Conservation (phyloP, 2,113 vertebrate genomes). For the Lipophrys pholis region DNA sequence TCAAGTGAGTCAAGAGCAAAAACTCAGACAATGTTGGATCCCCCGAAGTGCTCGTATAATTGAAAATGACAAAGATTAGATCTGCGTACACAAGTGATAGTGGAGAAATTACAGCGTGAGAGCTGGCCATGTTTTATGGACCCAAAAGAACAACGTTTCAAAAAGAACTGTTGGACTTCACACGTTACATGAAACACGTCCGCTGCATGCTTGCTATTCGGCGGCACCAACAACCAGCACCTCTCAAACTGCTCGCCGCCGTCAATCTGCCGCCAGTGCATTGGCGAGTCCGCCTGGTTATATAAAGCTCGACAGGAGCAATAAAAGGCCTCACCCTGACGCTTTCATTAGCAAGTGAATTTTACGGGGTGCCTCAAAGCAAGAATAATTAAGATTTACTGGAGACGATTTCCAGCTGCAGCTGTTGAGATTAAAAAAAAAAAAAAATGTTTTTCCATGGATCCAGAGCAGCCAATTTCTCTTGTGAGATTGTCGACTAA, state of each 20-base stretch:
- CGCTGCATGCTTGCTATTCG: constrained; percentile 14
- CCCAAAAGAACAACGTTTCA: constrained; percentile 6
- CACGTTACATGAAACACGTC: constrained; percentile 32
- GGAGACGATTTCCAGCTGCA: constrained; percentile 28
- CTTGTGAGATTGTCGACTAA: constrained; percentile 28
- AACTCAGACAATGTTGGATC: constrained; percentile 7
- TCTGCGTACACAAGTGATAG: constrained; percentile 23
- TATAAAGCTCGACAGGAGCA: constrained; percentile 34
- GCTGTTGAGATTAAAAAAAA: constrained; percentile 21
- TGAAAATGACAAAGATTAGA: constrained; percentile 47
- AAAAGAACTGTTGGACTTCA: constrained; percentile 10
- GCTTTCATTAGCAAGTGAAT: constrained; percentile 38
- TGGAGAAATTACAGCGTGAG: constrained; percentile 33
- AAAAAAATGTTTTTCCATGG: neutral
- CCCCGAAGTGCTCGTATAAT: constrained; percentile 31
- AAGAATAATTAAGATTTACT: constrained; percentile 53
- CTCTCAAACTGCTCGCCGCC: constrained; percentile 6
- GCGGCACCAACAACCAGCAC: constrained; percentile 13
- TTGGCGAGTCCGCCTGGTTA: constrained; percentile 23
- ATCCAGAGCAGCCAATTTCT: constrained; percentile 39
- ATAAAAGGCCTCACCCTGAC: constrained; percentile 5
- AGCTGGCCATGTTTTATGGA: neutral
- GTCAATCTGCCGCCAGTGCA: constrained; percentile 39
- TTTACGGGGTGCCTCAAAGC: constrained; percentile 25
- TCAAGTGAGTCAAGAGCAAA: constrained; percentile 16